phyloP scores from a whole-genome alignment of 2,888 invertebrate species.

The Melikaiella ostensackeni region DNA sequence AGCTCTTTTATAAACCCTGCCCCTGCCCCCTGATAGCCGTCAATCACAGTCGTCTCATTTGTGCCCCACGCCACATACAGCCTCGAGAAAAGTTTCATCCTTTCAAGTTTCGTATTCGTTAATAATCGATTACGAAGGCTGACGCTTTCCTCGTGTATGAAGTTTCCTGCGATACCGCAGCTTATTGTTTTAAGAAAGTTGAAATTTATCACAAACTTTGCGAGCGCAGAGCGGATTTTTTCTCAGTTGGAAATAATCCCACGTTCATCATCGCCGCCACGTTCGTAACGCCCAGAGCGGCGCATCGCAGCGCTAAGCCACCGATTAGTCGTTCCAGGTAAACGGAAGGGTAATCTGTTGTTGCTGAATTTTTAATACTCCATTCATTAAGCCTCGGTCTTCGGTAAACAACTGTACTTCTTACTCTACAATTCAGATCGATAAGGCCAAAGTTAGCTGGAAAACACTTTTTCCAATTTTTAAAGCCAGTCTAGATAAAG shows the following conservation, averaged over 20 bases:
- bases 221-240: slow-evolving; percentile 45
- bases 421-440: neutral
- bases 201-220: slow-evolving; percentile 70
- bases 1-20: slow-evolving; percentile 4
- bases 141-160: slow-evolving; percentile 64
- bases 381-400: slow-evolving; percentile 49
- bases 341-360: slow-evolving; percentile 46
- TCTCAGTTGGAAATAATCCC: slow-evolving; percentile 65
- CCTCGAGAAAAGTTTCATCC: neutral
- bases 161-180: slow-evolving; percentile 54
- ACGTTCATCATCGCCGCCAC: slow-evolving; percentile 67
- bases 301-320: slow-evolving; percentile 29
- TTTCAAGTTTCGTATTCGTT: slow-evolving; percentile 60
- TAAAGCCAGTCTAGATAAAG: neutral
- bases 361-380: slow-evolving; percentile 63
- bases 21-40: neutral
- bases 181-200: slow-evolving; percentile 71
- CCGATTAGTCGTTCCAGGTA: slow-evolving; percentile 38
- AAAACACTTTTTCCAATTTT: neutral
- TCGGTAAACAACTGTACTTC: slow-evolving; percentile 49
- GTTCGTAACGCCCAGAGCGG: slow-evolving; percentile 27
- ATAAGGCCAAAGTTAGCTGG: neutral
- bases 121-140: slow-evolving; percentile 74
- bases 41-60: slow-evolving; percentile 14
- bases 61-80: neutral